A percentile compares a stretch with the other conserved stretches of the same genome.
phyloP scores from a whole-genome alignment of 2,888 invertebrate species.

The Scaptomyza caliginosa region DNA sequence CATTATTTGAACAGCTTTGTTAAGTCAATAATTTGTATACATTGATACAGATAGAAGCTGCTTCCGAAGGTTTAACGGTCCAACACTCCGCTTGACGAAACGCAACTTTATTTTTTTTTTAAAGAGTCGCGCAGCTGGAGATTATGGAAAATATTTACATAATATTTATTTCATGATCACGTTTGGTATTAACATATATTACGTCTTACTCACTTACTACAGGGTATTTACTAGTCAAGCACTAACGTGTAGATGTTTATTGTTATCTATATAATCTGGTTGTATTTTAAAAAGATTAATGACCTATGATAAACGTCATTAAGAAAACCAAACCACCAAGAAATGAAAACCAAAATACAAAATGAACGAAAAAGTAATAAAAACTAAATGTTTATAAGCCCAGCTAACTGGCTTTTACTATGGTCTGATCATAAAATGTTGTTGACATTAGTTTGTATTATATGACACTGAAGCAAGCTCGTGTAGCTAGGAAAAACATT shows the following conservation, averaged over 20 bases:
- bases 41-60: neutral
- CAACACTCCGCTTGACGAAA: neutral
- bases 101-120: neutral
- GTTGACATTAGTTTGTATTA: neutral
- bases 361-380: neutral
- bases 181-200: neutral
- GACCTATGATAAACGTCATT: neutral
- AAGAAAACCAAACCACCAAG: neutral
- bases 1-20: neutral
- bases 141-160: neutral
- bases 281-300: neutral
- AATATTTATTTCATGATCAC: neutral
- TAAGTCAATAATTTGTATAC: neutral
- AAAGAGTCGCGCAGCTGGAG: too few species aligned
- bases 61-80: neutral
- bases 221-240: conserved; percentile 2
- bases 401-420: neutral
- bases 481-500: neutral
- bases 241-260: neutral
- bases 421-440: neutral
- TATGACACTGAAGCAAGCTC: neutral
- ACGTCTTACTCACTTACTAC: neutral
- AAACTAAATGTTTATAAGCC: neutral
- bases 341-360: neutral
- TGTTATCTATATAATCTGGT: conserved; percentile 2